Evolutionary conservation across 2,797 vertebrate species (phyloP).

Genomic region (Urosaurus nigricauda): DNA sequence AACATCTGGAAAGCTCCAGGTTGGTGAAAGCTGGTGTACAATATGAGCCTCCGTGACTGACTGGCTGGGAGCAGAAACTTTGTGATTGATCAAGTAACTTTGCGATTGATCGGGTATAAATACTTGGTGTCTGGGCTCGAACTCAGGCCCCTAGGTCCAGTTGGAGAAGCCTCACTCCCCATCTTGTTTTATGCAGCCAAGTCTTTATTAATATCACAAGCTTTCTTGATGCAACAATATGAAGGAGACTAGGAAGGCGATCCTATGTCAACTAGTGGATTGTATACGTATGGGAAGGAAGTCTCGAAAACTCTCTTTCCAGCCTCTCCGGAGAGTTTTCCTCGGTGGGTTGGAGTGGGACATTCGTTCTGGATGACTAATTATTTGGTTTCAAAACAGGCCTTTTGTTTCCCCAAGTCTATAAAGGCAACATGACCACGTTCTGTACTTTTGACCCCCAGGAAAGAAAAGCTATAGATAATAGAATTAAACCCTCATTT

Average conservation of each 20-base stretch:
- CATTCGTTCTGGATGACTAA: slow-evolving; percentile 77
- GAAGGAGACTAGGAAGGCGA: background rate
- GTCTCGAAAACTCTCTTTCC: background rate
- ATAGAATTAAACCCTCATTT: slow-evolving; percentile 89
- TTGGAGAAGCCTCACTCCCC: background rate
- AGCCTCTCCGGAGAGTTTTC: slow-evolving; percentile 45
- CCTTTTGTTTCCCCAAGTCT: slow-evolving; percentile 78
- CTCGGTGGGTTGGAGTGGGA: slow-evolving; percentile 60
- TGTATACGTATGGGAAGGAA: background rate
- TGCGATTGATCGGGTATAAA: background rate
- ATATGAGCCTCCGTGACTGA: background rate
- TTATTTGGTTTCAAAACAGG: slow-evolving; percentile 79
- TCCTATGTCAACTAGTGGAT: slow-evolving; percentile 26
- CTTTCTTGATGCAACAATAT: background rate
- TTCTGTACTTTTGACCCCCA: slow-evolving; percentile 84
- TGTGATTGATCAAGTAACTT: background rate
- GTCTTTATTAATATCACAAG: background rate
- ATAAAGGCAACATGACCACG: slow-evolving; percentile 84
- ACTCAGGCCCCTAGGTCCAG: too few relatives aligned
- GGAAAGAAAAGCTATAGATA: slow-evolving; percentile 87
- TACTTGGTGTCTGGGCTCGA: background rate
- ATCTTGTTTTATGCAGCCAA: background rate
- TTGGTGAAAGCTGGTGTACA: background rate
- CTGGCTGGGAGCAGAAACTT: background rate
- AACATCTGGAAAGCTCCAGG: too few relatives aligned